A percentile compares a stretch with the other conserved stretches of the same genome.
These are phyloP conservation scores for Ciconia stormi DNA, from an alignment of 2,113 vertebrate genomes.

Conservation along the genomic window DNA sequence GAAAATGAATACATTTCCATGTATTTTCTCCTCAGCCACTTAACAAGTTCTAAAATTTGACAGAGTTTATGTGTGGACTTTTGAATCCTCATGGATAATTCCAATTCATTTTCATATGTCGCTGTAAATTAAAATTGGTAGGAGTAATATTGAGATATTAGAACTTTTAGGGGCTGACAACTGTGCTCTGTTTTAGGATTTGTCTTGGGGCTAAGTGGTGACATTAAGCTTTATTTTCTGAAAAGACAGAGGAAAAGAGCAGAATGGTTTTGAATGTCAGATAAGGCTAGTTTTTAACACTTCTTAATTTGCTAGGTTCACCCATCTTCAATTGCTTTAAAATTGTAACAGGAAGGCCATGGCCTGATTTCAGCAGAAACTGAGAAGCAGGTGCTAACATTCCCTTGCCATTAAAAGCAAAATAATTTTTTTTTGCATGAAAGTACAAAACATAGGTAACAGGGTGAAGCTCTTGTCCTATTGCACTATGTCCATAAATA, in stretches of 20 bases:
- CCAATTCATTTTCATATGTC: background rate
- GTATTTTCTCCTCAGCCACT: background rate
- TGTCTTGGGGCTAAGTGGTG: background rate
- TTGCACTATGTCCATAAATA: background rate
- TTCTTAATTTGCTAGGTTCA: background rate
- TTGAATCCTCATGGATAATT: background rate
- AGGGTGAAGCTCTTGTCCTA: background rate
- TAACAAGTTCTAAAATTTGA: background rate
- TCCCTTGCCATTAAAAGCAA: background rate
- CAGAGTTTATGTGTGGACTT: background rate
- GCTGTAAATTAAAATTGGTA: background rate
- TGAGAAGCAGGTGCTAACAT: background rate
- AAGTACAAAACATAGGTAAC: background rate
- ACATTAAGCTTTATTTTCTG: background rate
- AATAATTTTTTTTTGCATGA: background rate
- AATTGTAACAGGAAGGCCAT: background rate
- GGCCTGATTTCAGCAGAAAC: background rate
- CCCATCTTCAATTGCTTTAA: background rate
- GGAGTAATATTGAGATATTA: background rate
- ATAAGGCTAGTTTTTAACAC: background rate
- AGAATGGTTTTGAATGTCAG: background rate
- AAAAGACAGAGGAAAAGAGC: background rate
- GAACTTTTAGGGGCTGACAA: background rate
- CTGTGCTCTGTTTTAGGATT: background rate
- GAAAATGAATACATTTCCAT: background rate